Evolutionary conservation across 2,797 vertebrate species (phyloP).

Genomic region (Gymnothorax reevesii): DNA sequence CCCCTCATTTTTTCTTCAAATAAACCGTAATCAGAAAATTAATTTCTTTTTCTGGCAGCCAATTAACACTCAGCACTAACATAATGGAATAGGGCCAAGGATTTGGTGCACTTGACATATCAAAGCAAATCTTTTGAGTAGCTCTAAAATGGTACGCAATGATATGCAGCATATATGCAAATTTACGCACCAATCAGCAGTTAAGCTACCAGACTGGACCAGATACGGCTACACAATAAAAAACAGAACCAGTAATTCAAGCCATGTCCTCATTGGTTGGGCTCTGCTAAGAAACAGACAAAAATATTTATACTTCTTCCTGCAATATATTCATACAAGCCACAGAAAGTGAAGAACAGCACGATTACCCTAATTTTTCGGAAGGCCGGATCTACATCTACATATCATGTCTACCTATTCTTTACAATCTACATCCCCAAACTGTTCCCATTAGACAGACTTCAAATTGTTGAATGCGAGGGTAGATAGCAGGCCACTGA

Average conservation of each 20-base stretch:
- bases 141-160: neutral
- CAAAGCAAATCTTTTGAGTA: constrained; percentile 3
- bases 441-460: neutral
- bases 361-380: neutral
- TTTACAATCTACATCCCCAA: neutral
- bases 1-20: neutral
- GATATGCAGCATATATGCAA: neutral
- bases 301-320: too few relatives aligned
- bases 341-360: neutral
- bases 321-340: neutral
- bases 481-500: neutral
- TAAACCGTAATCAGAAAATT: neutral
- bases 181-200: neutral
- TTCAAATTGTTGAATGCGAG: neutral
- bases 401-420: neutral
- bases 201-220: neutral
- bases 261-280: neutral
- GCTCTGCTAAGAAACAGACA: neutral
- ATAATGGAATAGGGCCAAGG: neutral
- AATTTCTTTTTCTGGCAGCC: neutral
- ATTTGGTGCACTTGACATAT: neutral
- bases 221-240: neutral
- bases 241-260: neutral
- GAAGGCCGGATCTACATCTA: neutral
- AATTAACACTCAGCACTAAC: neutral